Conservation (phyloP, 2,888 invertebrate genomes). For the Drosophila hawaiiensis region DNA sequence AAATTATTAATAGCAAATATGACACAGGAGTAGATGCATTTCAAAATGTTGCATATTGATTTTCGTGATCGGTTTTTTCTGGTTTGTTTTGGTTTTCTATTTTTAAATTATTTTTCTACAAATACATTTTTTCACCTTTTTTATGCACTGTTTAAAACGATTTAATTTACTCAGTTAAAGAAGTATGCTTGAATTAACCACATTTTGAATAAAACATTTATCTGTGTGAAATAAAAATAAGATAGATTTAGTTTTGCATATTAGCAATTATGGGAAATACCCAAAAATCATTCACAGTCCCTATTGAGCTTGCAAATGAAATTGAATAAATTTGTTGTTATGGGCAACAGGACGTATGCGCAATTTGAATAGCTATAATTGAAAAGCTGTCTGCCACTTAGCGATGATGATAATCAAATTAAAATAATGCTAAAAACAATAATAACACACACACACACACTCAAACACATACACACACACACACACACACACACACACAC, state of each 20-base stretch:
- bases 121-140: not conserved
- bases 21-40: not conserved
- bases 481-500: constrained; percentile 3
- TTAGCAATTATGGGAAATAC: not conserved
- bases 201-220: not conserved
- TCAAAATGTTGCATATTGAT: not conserved
- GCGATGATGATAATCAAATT: constrained; percentile 25
- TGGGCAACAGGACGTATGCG: constrained; percentile 35
- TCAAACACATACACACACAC: not conserved
- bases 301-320: constrained; percentile 7
- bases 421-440: constrained; percentile 37
- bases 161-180: not conserved
- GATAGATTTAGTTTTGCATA: not conserved
- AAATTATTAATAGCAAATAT: too few relatives aligned
- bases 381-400: constrained; percentile 25
- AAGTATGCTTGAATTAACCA: not conserved
- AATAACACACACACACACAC: constrained; percentile 13
- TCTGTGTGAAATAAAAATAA: not conserved
- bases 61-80: not conserved
- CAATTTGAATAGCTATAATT: constrained; percentile 43
- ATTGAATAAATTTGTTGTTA: not conserved
- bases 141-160: not conserved
- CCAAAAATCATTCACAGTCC: not conserved
- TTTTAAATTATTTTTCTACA: not conserved
- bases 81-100: too few relatives aligned